phyloP scores from a whole-genome alignment of 1,140 invertebrate genomes.

The Drosophila carrolli region DNA sequence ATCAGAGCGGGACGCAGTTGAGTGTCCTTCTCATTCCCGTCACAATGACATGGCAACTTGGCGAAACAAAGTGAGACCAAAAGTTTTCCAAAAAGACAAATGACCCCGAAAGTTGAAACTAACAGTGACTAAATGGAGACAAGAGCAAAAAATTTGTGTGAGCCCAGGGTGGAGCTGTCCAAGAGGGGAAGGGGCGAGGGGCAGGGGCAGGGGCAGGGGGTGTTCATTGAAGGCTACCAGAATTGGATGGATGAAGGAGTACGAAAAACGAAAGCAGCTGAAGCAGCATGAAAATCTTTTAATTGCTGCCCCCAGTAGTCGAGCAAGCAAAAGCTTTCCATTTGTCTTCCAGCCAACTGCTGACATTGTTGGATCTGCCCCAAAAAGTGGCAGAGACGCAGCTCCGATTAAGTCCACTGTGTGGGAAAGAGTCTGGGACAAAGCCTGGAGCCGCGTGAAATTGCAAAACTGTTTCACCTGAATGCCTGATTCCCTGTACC shows the following conservation, averaged over 20 bases:
- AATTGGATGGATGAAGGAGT: slow-evolving; percentile 37
- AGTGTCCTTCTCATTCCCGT: slow-evolving; percentile 26
- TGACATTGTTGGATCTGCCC: slow-evolving; percentile 41
- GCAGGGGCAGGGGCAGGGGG: background rate
- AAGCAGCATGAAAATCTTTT: slow-evolving; percentile 73
- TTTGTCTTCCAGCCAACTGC: slow-evolving; percentile 66
- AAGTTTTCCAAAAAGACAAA: slow-evolving; percentile 74
- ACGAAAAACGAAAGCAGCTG: slow-evolving; percentile 39
- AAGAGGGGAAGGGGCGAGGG: background rate
- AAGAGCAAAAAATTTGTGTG: slow-evolving; percentile 57
- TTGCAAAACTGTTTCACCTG: slow-evolving; percentile 80
- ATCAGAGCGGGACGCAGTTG: slow-evolving; percentile 9
- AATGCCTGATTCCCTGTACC: slow-evolving; percentile 54
- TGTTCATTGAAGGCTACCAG: background rate
- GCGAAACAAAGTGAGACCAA: slow-evolving; percentile 78
- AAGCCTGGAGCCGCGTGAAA: slow-evolving; percentile 67
- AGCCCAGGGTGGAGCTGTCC: background rate
- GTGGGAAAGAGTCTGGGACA: slow-evolving; percentile 3
- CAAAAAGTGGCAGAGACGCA: slow-evolving; percentile 8
- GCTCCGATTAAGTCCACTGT: slow-evolving; percentile 28
- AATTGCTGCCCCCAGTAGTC: slow-evolving; percentile 70
- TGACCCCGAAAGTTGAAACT: slow-evolving; percentile 78
- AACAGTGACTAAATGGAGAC: slow-evolving; percentile 81
- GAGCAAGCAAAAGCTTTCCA: slow-evolving; percentile 60
- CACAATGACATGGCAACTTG: slow-evolving; percentile 72